Percentiles rank a stretch among this genome's conserved stretches.
Conservation (phyloP, 2,888 invertebrate species). For the Clusia tigrina region DNA sequence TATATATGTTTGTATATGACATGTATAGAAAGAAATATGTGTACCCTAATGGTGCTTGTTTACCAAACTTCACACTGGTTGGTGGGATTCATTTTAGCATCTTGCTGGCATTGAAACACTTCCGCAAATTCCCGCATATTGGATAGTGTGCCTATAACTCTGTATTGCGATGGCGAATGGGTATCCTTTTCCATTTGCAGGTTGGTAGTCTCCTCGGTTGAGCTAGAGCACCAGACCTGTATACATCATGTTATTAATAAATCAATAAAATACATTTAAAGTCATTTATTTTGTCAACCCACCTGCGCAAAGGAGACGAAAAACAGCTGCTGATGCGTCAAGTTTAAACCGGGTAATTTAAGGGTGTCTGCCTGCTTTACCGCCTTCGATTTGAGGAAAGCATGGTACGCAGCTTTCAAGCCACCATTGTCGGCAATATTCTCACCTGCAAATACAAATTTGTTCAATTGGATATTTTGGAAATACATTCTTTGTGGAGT, state of each 20-base stretch:
- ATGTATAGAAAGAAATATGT: too few relatives aligned
- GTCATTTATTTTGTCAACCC: constrained; percentile 35
- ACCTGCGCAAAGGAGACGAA: constrained; percentile 96
- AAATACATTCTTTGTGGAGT: too few relatives aligned
- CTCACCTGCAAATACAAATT: constrained; percentile 75
- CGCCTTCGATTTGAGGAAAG: constrained; percentile 71
- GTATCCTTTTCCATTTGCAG: constrained; percentile 93
- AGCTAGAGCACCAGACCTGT: constrained; percentile 88
- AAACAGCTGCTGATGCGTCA: constrained; percentile 90
- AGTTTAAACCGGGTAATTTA: constrained; percentile 82
- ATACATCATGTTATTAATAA: too few relatives aligned
- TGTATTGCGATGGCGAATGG: constrained; percentile 86
- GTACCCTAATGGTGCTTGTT: too few relatives aligned
- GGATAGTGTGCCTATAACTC: constrained; percentile 87
- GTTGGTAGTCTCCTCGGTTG: constrained; percentile 83
- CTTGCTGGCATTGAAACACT: constrained; percentile 78
- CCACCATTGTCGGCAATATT: constrained; percentile 95
- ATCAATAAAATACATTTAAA: too few relatives aligned
- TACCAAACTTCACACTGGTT: constrained; percentile 92
- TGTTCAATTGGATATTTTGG: too few relatives aligned
- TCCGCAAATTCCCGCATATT: constrained; percentile 84
- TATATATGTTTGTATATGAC: too few relatives aligned
- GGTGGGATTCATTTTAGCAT: constrained; percentile 84
- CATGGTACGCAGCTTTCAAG: constrained; percentile 88
- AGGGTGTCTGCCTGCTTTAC: constrained; percentile 67